These are phyloP conservation scores for Megaleporinus macrocephalus DNA, from an alignment of 2,113 vertebrate genomes.

Conservation along the genomic window DNA sequence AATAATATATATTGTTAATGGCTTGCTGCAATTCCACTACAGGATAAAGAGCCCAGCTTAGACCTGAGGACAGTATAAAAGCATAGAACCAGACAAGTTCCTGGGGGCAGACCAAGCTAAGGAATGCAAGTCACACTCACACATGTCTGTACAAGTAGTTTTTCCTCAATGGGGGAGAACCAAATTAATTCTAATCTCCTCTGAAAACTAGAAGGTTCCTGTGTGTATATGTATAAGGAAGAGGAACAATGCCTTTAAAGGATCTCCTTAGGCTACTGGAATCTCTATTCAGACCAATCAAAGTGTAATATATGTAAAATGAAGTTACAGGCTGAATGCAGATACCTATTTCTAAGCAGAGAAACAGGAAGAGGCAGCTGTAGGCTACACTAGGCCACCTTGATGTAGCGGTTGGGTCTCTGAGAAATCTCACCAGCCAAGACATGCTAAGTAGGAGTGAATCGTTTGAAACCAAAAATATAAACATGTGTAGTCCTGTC, in stretches of 20 bases:
- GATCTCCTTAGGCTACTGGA: too few relatives aligned
- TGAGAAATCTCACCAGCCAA: conserved; percentile 26
- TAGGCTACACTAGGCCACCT: background rate
- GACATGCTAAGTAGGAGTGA: conserved; percentile 8
- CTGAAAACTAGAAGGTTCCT: conserved; percentile 6
- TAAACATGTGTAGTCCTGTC: background rate
- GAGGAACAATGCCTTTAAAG: too few relatives aligned
- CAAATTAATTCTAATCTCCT: background rate
- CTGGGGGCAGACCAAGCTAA: background rate
- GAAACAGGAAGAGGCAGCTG: background rate
- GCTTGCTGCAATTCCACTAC: background rate
- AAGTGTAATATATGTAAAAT: background rate
- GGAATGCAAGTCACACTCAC: background rate
- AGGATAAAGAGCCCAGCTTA: background rate
- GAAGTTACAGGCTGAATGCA: background rate
- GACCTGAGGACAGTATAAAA: background rate
- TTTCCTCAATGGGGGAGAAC: background rate
- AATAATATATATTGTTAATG: background rate
- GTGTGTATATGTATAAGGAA: too few relatives aligned
- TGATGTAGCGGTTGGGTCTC: background rate
- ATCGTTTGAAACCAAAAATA: background rate
- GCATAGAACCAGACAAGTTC: background rate
- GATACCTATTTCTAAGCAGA: background rate
- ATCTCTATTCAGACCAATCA: too few relatives aligned
- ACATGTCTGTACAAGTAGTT: background rate